These are phyloP conservation scores for Cephonodes hylas DNA, from an alignment of 2,888 invertebrate species.

Conservation along the genomic window DNA sequence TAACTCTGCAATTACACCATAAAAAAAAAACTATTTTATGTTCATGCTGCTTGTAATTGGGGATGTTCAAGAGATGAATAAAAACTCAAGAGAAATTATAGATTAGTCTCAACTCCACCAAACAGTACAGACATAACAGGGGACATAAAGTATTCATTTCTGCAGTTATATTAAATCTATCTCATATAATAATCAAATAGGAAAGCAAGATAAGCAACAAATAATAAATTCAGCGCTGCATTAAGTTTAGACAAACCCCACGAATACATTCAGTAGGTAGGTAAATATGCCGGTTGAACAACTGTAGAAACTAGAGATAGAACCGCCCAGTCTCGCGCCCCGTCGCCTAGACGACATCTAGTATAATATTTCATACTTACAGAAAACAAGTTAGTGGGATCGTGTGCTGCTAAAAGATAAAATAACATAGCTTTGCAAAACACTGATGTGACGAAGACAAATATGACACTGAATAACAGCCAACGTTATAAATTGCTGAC, in stretches of 20 bases:
- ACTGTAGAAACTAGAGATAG: slow-evolving; percentile 18
- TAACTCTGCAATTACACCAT: too few relatives aligned
- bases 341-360: slow-evolving; percentile 26
- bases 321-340: slow-evolving; percentile 16
- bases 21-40: too few relatives aligned
- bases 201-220: neutral
- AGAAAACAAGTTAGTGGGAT: slow-evolving; percentile 53
- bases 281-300: slow-evolving; percentile 16
- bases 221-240: neutral
- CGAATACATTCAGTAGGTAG: neutral
- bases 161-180: too few relatives aligned
- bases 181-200: too few relatives aligned
- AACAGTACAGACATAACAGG: too few relatives aligned
- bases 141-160: too few relatives aligned
- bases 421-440: slow-evolving; percentile 21
- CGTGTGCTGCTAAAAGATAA: slow-evolving; percentile 58
- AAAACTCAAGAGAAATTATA: too few relatives aligned
- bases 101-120: too few relatives aligned
- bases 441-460: slow-evolving; percentile 21
- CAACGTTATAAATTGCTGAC: neutral
- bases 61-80: too few relatives aligned
- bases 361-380: slow-evolving; percentile 65
- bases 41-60: too few relatives aligned
- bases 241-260: neutral
- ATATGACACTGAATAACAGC: neutral